Conservation (phyloP, 2,888 invertebrate genomes). For the Lasius platythorax region DNA sequence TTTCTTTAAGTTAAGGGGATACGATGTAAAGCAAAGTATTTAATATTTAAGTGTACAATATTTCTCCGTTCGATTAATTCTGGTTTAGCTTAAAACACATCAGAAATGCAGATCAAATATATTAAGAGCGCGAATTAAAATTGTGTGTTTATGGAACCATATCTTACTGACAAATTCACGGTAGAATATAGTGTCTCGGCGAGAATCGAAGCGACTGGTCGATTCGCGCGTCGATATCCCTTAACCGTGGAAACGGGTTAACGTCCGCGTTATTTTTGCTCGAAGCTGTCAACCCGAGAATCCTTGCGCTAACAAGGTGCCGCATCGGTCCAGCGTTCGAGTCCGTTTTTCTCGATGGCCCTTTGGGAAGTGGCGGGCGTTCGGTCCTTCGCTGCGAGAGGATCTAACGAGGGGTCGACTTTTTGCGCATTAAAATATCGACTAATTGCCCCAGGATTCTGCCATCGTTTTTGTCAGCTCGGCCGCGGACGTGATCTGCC, state of each 20-base stretch:
- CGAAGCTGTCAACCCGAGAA: slow-evolving; percentile 82
- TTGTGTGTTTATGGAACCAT: background rate
- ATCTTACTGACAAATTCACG: slow-evolving; percentile 30
- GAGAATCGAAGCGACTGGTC: slow-evolving; percentile 28
- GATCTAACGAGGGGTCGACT: slow-evolving; percentile 83
- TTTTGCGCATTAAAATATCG: slow-evolving; percentile 86
- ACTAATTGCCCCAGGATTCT: slow-evolving; percentile 85
- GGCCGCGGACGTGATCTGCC: slow-evolving; percentile 67
- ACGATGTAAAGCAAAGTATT: background rate
- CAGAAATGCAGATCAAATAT: slow-evolving; percentile 12
- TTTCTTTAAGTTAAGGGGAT: background rate
- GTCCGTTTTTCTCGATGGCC: slow-evolving; percentile 80
- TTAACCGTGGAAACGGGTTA: slow-evolving; percentile 77
- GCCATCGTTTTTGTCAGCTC: slow-evolving; percentile 78
- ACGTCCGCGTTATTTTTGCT: slow-evolving; percentile 84
- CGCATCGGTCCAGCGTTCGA: slow-evolving; percentile 80
- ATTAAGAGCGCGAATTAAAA: background rate
- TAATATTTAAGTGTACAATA: background rate
- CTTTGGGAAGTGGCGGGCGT: slow-evolving; percentile 74
- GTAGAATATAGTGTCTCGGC: background rate
- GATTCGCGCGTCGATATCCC: slow-evolving; percentile 18
- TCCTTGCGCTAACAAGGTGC: slow-evolving; percentile 86
- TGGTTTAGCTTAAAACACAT: background rate
- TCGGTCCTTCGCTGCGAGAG: slow-evolving; percentile 71
- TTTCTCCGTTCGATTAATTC: slow-evolving; percentile 3